A percentile compares a stretch with the other conserved stretches of the same genome.
Conservation (phyloP, 2,113 vertebrate genomes). For the Penelope pileata region DNA sequence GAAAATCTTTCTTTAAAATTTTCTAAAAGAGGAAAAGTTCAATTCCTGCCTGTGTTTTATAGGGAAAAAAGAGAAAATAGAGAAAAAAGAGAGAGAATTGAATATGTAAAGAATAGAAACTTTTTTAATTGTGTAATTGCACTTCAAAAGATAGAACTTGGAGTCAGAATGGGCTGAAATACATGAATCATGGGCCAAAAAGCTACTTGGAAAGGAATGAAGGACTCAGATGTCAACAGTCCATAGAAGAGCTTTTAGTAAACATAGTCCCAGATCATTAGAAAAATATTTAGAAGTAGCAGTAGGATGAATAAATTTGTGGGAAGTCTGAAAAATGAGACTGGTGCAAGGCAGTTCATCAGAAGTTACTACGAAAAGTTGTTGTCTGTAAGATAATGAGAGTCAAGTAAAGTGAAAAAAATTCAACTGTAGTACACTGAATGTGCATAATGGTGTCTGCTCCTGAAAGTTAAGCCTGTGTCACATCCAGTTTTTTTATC, state of each 20-base stretch:
- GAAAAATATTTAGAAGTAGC: background rate
- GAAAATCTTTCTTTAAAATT: background rate
- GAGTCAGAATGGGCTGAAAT: background rate
- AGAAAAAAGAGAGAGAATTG: fast-evolving
- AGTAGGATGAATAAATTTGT: background rate
- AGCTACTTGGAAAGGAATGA: background rate
- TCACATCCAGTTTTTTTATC: background rate
- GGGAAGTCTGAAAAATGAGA: background rate
- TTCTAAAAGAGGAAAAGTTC: background rate
- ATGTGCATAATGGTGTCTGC: background rate
- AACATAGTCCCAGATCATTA: background rate
- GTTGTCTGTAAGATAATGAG: background rate
- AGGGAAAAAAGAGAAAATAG: no score
- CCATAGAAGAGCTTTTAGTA: background rate
- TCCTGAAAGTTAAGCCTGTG: background rate
- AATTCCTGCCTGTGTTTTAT: background rate
- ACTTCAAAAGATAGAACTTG: background rate
- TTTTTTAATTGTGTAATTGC: background rate
- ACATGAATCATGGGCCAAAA: background rate
- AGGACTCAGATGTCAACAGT: background rate
- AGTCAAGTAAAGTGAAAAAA: background rate
- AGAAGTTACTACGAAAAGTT: background rate
- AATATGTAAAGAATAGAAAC: background rate
- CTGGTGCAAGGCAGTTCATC: background rate
- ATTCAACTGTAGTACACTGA: background rate